Evolutionary conservation across 2,888 invertebrate genomes (phyloP), one percentile per base, ranked within the genome.

Genomic region (Parapristionchus giblindavisi): DNA sequence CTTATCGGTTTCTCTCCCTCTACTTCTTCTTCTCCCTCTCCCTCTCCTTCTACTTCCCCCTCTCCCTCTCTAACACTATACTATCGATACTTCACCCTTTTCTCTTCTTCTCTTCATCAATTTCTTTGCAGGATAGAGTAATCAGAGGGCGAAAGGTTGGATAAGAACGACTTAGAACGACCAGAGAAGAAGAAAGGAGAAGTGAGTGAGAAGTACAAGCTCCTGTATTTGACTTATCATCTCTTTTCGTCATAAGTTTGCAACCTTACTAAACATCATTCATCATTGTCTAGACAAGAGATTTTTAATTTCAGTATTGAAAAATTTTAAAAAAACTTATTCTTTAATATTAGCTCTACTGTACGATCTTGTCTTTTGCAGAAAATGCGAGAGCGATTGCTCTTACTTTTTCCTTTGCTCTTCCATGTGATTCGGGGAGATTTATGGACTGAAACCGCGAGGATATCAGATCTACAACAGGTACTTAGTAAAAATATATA

Each of bases 401-500:
- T 38, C 54, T 38, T 58, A 17, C 29, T 58, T 21, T 17, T 77
- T 21, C 32, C 43, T 11, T 34, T 77, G n/a, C 29, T 78, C 17
- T 66, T 76, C 11, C 29, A 60, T 51, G 73, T 70, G n/a, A 72
- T 65, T 32, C 34, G 61, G 29, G 78, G 79, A 32, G 82, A 85
- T 77, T 68, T 87, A 43, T 87, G 87, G 87, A 78, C 85, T 29
- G 87, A 87, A 77, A 85, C 85, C 34, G 85, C 82, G 54, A 77
- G 87, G 48, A 87, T 87, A 76, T 71, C 80, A 38, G 87, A 87
- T 79, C 66, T 87, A 38, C 85, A 87, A 56, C 87, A 87, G 78
- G 86, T 86, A n/a, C n/a, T n/a, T n/a, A n/a, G n/a, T 63, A 54
- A 63, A 77, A n/a, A 76, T 48, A 40, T 24, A 38, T 32, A 29